Percentiles rank a stretch among this genome's conserved stretches.
These are phyloP conservation scores for Oceanites oceanicus DNA, from an alignment of 2,113 vertebrate genomes.

Conservation along the genomic window DNA sequence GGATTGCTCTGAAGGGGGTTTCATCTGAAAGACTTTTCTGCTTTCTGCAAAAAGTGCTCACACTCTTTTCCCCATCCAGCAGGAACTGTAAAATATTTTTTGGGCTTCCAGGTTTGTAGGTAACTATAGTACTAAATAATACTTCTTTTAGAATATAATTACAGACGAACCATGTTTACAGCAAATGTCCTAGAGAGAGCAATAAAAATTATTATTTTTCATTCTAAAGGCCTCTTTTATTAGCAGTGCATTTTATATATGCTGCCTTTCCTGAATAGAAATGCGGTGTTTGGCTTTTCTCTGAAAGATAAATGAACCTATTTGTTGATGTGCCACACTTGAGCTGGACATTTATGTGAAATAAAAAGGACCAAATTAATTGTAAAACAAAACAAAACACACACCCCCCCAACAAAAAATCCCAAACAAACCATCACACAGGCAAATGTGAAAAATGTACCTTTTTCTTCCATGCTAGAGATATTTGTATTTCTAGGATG, in stretches of 20 bases:
- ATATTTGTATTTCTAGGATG: slow-evolving; percentile 65
- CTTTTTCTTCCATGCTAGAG: slow-evolving; percentile 27
- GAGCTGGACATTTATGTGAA: slow-evolving; percentile 76
- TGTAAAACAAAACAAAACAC: slow-evolving; percentile 59
- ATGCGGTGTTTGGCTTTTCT: slow-evolving; percentile 67
- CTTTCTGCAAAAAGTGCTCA: background rate
- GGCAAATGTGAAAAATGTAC: slow-evolving; percentile 54
- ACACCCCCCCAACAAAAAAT: background rate
- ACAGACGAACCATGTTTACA: slow-evolving; percentile 64
- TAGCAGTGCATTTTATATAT: slow-evolving; percentile 62
- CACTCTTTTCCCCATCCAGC: background rate
- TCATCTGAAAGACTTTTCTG: background rate
- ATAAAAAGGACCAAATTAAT: slow-evolving; percentile 75
- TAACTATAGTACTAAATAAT: slow-evolving; percentile 63
- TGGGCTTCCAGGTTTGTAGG: slow-evolving; percentile 54
- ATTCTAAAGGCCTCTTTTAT: slow-evolving; percentile 68
- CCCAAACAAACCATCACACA: background rate
- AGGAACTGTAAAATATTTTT: background rate
- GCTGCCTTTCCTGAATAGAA: slow-evolving; percentile 71
- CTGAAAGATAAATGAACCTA: slow-evolving; percentile 73
- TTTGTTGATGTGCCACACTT: slow-evolving; percentile 75
- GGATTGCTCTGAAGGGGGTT: background rate
- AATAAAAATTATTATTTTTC: slow-evolving; percentile 76
- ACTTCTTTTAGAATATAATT: slow-evolving; percentile 66
- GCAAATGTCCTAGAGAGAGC: slow-evolving; percentile 57